A percentile compares a stretch with the other conserved stretches of the same genome.
phyloP scores from a whole-genome alignment of 2,888 invertebrate genomes.

The Phyllotreta cruciferae region DNA sequence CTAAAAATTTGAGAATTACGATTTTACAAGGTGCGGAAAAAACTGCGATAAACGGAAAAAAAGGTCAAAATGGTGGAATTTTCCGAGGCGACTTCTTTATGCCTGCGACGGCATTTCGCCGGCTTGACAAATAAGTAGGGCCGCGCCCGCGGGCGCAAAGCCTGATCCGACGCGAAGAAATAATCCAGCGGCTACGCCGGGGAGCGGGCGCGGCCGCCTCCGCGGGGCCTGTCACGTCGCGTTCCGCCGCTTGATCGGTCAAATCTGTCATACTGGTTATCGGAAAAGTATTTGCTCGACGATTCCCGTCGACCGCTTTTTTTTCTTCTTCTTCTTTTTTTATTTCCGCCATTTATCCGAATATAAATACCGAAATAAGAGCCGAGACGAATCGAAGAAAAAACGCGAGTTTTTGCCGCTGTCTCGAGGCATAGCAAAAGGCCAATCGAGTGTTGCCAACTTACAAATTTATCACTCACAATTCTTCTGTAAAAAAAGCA shows the following conservation, averaged over 20 bases:
- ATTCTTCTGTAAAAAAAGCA: too few species aligned
- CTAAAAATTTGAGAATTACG: too few species aligned
- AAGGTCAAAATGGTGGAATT: slow-evolving; percentile 2
- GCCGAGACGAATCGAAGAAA: too few species aligned
- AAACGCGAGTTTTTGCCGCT: too few species aligned
- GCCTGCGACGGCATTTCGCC: slow-evolving; percentile 18
- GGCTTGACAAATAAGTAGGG: slow-evolving; percentile 43
- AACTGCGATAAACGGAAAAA: background rate
- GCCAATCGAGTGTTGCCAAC: too few species aligned
- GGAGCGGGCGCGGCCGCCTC: slow-evolving; percentile 37
- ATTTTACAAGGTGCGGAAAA: too few species aligned
- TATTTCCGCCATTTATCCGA: slow-evolving; percentile 2
- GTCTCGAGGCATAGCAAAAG: too few species aligned
- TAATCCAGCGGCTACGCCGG: slow-evolving; percentile 44
- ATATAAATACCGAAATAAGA: too few species aligned
- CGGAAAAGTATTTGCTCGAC: slow-evolving; percentile 20
- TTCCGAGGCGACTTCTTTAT: slow-evolving; percentile 18
- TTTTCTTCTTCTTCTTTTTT: too few species aligned
- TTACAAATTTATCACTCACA: too few species aligned
- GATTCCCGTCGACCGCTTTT: slow-evolving; percentile 5
- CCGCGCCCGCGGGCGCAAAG: slow-evolving; percentile 43
- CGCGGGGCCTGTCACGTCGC: slow-evolving; percentile 50
- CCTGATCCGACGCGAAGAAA: slow-evolving; percentile 41
- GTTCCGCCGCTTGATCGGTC: slow-evolving; percentile 52
- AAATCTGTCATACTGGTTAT: slow-evolving; percentile 50